phyloP scores from a whole-genome alignment of 2,888 invertebrate species.

The Agriotes lineatus region DNA sequence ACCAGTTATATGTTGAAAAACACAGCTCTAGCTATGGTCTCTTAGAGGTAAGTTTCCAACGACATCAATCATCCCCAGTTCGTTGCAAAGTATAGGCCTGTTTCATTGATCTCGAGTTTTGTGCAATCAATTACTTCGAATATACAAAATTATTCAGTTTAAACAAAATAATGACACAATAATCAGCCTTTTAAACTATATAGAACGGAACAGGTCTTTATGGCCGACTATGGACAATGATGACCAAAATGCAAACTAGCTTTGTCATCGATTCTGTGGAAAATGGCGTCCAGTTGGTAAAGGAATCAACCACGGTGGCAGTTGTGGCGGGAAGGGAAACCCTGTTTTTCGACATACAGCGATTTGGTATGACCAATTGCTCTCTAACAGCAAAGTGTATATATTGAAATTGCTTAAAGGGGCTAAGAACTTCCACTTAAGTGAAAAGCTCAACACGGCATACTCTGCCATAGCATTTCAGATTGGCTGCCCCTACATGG shows the following conservation, averaged over 20 bases:
- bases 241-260: constrained; percentile 67
- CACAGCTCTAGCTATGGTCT: constrained; percentile 80
- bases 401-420: constrained; percentile 63
- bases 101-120: too few relatives aligned
- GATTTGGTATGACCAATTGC: constrained; percentile 72
- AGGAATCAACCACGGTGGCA: constrained; percentile 72
- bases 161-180: too few relatives aligned
- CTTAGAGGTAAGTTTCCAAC: constrained; percentile 69
- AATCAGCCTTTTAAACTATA: too few relatives aligned
- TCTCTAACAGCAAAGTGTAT: too few relatives aligned
- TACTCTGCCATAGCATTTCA: constrained; percentile 84
- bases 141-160: too few relatives aligned
- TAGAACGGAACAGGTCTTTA: constrained; percentile 84
- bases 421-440: constrained; percentile 77
- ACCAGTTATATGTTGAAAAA: constrained; percentile 78
- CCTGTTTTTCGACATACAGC: constrained; percentile 79
- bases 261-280: constrained; percentile 79
- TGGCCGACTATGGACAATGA: constrained; percentile 76
- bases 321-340: constrained; percentile 82
- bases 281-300: constrained; percentile 76
- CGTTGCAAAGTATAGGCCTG: too few relatives aligned
- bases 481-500: constrained; percentile 80
- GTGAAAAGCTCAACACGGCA: constrained; percentile 81
- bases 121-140: too few relatives aligned
- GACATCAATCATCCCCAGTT: too few relatives aligned